Evolutionary conservation across 1,140 invertebrate species (phyloP), one percentile per base, ranked within the genome.

Genomic region (Chymomyza costata): DNA sequence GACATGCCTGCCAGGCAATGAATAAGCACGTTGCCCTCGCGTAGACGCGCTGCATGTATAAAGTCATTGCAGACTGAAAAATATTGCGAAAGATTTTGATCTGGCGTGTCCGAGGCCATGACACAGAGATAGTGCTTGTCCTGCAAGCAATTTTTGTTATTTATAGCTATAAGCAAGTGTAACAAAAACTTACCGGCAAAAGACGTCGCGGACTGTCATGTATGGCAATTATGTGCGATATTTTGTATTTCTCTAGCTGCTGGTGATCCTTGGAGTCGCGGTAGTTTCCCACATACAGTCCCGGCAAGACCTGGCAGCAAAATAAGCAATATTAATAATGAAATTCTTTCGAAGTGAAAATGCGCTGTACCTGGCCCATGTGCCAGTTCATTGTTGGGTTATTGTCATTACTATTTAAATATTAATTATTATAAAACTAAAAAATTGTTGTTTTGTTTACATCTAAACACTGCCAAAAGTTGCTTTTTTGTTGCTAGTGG

Each of bases 1-100:
- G 96, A 98, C 91, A 98, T 97, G 11, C 97, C 97, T 1, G 97
- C 97, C 82, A 99, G 87, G 87, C 97, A 99, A 85, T 99, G 97
- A 71, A 99, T 96, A 10, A 99, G 89, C 21, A 99, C 96, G 84
- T 93, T 94, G 52, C 96, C 96, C 52, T 95, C 94, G 25, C 93
- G 89, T 0, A 96, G 87, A 41, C 97, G 87, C 1, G 96, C 96
- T 1, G 92, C 91, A 85, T 98, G 96, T 71, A 98, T 98, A 78
- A 98, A 99, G 83, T 98, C 96, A 87, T 97, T 98, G 87, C 95
- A 97, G 34, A 95, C 86, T 11, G 93, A 90, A 87, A 98, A 98
- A 87, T 94, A 97, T 86, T 97, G 95, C 8, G 92, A 92, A 6
- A 99, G 88, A 87, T 98, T 97, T 86, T 98, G 96, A 78, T 95